phyloP scores from a whole-genome alignment of 1,140 invertebrate genomes.

The Sycophaga agraensis region DNA sequence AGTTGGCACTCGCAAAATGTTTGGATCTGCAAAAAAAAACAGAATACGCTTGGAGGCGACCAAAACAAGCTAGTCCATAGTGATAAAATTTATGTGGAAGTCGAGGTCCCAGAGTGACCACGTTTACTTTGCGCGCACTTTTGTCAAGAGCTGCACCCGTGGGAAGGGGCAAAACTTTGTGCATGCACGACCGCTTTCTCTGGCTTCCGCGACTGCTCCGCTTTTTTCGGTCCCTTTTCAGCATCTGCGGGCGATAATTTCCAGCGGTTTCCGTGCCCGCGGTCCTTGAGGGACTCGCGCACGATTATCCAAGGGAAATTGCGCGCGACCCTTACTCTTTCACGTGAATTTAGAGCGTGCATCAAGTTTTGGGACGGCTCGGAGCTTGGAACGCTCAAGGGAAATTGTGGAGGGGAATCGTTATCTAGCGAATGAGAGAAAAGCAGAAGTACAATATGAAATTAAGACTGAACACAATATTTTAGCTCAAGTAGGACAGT shows the following conservation, averaged over 20 bases:
- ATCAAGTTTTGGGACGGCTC: not conserved
- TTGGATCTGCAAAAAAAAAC: no score
- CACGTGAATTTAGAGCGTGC: not conserved
- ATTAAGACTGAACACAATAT: no score
- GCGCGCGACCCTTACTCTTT: not conserved
- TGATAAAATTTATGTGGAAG: not conserved
- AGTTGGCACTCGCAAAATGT: no score
- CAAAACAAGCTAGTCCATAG: not conserved
- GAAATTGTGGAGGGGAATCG: not conserved
- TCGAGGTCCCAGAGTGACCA: constrained; percentile 6
- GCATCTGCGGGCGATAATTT: not conserved
- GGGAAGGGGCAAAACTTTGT: not conserved
- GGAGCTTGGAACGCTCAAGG: no score
- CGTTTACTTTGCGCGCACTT: not conserved
- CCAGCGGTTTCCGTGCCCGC: not conserved
- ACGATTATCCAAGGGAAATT: not conserved
- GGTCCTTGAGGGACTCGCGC: not conserved
- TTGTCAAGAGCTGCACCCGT: not conserved
- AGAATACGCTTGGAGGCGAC: no score
- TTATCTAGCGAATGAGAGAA: not conserved
- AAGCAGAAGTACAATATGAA: not conserved
- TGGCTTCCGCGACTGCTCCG: no score
- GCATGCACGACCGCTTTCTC: not conserved
- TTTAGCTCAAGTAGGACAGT: no score
- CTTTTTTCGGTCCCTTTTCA: not conserved